Conservation (phyloP, 2,113 vertebrate genomes). For the Thunnus thynnus region DNA sequence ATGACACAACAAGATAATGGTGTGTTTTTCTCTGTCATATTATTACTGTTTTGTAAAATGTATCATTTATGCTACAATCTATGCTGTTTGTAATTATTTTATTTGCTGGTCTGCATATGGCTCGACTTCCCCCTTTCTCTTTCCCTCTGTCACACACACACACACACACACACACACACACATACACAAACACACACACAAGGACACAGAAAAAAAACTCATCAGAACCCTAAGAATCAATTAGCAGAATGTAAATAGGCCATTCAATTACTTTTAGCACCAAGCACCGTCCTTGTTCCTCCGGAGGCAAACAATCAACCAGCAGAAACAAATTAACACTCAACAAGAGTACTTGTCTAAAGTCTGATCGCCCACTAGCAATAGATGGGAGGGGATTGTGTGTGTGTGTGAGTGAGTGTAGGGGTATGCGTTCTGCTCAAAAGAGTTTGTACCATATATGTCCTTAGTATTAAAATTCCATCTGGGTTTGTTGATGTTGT, state of each 20-base stretch:
- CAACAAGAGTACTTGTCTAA: slow-evolving; percentile 68
- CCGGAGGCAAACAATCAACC: slow-evolving; percentile 77
- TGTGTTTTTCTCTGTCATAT: too few relatives aligned
- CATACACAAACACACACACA: slow-evolving; percentile 20
- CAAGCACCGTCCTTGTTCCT: slow-evolving; percentile 40
- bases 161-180: slow-evolving; percentile 23
- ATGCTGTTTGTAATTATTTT: background rate
- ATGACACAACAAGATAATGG: too few relatives aligned
- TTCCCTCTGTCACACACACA: background rate
- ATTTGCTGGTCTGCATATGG: slow-evolving; percentile 15
- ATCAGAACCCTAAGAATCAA: slow-evolving; percentile 71
- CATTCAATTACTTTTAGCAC: slow-evolving; percentile 72
- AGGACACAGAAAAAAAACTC: background rate
- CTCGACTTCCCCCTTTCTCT: background rate
- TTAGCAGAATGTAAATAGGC: slow-evolving; percentile 76
- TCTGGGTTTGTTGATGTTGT: background rate
- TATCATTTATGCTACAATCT: background rate
- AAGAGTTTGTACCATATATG: background rate
- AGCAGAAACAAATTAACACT: slow-evolving; percentile 74
- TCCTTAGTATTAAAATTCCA: background rate
- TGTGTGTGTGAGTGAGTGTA: background rate
- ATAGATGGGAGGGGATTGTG: slow-evolving; percentile 1
- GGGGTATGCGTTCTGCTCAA: background rate
- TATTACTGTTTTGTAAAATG: background rate
- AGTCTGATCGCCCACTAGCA: slow-evolving; percentile 40